phyloP scores from a whole-genome alignment of 2,888 invertebrate genomes.

The Automeris io region DNA sequence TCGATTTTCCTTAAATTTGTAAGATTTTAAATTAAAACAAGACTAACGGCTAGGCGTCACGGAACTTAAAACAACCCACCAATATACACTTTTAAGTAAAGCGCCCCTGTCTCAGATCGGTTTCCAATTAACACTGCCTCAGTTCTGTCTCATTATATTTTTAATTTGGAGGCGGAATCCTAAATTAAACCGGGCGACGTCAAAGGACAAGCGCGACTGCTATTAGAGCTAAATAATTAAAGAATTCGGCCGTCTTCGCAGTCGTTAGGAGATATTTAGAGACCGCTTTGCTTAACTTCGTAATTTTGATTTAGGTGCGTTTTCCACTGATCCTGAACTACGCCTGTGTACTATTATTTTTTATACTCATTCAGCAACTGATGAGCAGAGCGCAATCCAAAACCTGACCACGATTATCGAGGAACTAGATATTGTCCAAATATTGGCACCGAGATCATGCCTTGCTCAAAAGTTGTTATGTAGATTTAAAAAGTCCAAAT shows the following conservation, averaged over 20 bases:
- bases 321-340: conserved; percentile 1
- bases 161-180: conserved; percentile 75
- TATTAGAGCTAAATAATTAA: conserved; percentile 77
- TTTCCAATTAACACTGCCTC: conserved; percentile 74
- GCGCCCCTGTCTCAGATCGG: conserved; percentile 59
- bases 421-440: too few relatives aligned
- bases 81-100: conserved; percentile 42
- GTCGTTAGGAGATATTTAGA: conserved; percentile 67
- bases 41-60: conserved; percentile 18
- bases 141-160: conserved; percentile 75
- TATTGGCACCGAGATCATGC: too few relatives aligned
- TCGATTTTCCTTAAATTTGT: background rate
- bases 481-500: too few relatives aligned
- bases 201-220: conserved; percentile 70
- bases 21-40: background rate
- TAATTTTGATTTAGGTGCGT: conserved; percentile 58
- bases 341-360: too few relatives aligned
- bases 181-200: conserved; percentile 72
- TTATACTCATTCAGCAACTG: too few relatives aligned
- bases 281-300: conserved; percentile 50
- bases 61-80: conserved; percentile 19
- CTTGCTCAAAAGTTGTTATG: too few relatives aligned
- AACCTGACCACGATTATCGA: too few relatives aligned
- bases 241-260: conserved; percentile 69
- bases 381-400: too few relatives aligned